Evolutionary conservation across 1,140 invertebrate species (phyloP), one percentile per base, ranked within the genome.

Genomic region (Ceratitis capitata): DNA sequence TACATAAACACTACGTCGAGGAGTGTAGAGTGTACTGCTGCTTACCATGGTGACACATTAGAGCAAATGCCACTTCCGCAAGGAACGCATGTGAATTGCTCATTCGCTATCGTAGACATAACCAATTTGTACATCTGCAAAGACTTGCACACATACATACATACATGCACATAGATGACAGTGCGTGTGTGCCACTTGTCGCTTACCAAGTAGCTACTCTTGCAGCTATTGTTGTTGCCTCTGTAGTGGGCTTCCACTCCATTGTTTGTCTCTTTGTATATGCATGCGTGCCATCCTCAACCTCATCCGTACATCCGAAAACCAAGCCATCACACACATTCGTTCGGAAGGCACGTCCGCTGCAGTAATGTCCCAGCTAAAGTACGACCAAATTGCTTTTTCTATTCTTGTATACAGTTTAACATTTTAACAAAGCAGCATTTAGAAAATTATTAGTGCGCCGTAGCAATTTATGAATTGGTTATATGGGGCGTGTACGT

Each of bases 391-490:
- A 78, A 78, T 78, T 45, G 39, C 39, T 78, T 14, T 78, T 14
- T 5, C 69, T 45, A 1, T n/a, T 45, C 69, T 78, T 35, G 39
- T 78, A 42, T 45, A 47, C 69, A 45, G n/a, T 78, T 78, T 23
- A 45, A 78, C 69, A 45, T 45, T 78, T 78, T 23, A 45, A 78
- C 69, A 78, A 78, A 78, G 69, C 69, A 45, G 69, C 69, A 78
- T 42, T 78, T 78, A 78, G 69, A 78, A 78, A 78, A 78, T 78
- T 78, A 78, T 78, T 78, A 78, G 69, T 47, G 39, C 69, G 69
- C 69, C 35, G 45, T 78, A 45, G 69, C 69, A 78, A 78, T 78
- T 78, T 78, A 78, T 78, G 69, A 78, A 78, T 78, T 78, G 69
- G 69, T 78, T 78, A 78, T 78, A 78, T 78, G 69, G 42, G 19